phyloP scores from a whole-genome alignment of 2,888 invertebrate species.

The Rhagonycha lutea region DNA sequence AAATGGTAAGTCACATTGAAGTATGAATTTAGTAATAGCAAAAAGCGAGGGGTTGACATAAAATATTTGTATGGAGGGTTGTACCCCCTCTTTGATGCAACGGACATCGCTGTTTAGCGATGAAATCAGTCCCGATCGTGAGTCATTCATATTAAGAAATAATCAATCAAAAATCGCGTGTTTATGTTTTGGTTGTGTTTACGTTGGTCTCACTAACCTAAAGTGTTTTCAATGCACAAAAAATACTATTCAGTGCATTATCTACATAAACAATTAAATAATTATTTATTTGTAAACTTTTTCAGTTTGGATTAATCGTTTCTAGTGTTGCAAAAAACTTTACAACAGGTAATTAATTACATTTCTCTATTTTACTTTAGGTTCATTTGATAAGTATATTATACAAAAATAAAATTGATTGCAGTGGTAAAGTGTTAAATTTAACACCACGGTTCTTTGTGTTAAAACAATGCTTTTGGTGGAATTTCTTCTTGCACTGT shows the following conservation, averaged over 20 bases:
- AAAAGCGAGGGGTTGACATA: conserved; percentile 38
- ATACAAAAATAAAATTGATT: neutral
- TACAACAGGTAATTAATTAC: neutral
- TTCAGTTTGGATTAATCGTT: neutral
- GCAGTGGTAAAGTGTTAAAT: neutral
- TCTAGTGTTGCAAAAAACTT: too few species aligned
- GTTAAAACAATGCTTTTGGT: too few species aligned
- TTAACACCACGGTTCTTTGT: neutral
- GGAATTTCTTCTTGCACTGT: neutral
- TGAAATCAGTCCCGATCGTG: conserved; percentile 48
- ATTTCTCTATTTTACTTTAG: too few species aligned
- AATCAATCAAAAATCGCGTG: conserved; percentile 39
- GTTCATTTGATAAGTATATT: neutral
- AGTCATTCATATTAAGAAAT: conserved; percentile 44
- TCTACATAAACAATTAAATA: neutral
- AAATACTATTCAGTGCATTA: neutral
- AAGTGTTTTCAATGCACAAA: neutral
- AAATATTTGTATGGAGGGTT: conserved; percentile 46
- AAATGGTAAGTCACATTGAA: conserved; percentile 44
- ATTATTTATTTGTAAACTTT: neutral
- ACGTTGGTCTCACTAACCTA: neutral
- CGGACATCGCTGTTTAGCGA: conserved; percentile 40
- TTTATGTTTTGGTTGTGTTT: conserved; percentile 10
- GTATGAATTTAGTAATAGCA: conserved; percentile 35
- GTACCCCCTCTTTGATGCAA: conserved; percentile 46